Evolutionary conservation across 2,888 invertebrate genomes (phyloP), one percentile per base, ranked within the genome.

Genomic region (Monoplex corrugatus): DNA sequence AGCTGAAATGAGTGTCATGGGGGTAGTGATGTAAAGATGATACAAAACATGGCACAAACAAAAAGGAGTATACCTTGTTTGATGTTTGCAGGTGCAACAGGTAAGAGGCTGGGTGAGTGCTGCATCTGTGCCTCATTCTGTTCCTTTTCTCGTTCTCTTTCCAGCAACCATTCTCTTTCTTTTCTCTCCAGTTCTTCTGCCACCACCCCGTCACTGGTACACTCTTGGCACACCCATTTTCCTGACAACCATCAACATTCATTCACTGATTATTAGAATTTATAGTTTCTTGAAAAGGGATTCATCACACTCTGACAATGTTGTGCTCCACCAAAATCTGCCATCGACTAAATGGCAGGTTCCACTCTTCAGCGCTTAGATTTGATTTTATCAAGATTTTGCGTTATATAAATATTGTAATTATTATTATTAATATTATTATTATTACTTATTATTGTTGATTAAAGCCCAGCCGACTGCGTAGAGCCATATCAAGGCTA

Each of bases 201-300:
- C 45, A 50, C 23, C 35, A 86, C 89, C 3, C 85, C 89, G 72
- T 89, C 89, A 23, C 82, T 45, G 23, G 92, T 91, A 90, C 95
- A 95, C 82, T 93, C 93, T 32, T 89, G 90, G 91, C 95, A 95
- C 43, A 94, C 93, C 95, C 95, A 95, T 87, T 93, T 94, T 0
- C 95, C 95, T 95, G 88, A 91, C 88, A 35, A 86, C 43, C 87
- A 85, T 68, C n/a, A n/a, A n/a, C n/a, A n/a, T n/a, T n/a, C n/a
- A n/a, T n/a, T n/a, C n/a, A n/a, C n/a, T n/a, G n/a, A n/a, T n/a
- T n/a, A n/a, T n/a, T n/a, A n/a, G n/a, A n/a, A n/a, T n/a, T n/a
- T n/a, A n/a, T n/a, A n/a, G n/a, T n/a, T n/a, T n/a, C n/a, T n/a
- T n/a, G n/a, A n/a, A n/a, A n/a, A 50, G 50, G 10, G 16, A 16